phyloP scores from a whole-genome alignment of 2,113 vertebrate genomes.

The Atractosteus spatula region DNA sequence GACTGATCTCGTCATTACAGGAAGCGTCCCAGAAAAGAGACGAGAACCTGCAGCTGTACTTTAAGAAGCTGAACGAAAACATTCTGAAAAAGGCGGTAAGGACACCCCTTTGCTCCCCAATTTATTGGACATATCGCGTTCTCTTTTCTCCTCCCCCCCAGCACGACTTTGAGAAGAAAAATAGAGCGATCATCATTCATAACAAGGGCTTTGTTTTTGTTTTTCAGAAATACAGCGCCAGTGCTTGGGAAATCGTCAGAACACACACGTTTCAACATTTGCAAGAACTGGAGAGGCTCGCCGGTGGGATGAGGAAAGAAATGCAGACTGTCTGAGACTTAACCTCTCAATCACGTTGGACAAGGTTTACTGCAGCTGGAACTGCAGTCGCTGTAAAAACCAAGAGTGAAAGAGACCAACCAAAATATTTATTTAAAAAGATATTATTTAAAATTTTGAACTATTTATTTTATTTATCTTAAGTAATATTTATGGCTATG shows the following conservation, averaged over 20 bases:
- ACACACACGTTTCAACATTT: slow-evolving; percentile 36
- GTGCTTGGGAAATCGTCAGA: slow-evolving; percentile 56
- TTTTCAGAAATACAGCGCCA: slow-evolving; percentile 37
- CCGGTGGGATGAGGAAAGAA: neutral
- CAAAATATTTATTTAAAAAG: neutral
- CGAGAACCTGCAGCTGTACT: slow-evolving; percentile 45
- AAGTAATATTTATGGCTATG: too few species aligned
- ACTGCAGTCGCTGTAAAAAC: neutral
- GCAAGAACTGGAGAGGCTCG: slow-evolving; percentile 32
- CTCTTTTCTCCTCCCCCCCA: too few species aligned
- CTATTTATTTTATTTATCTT: neutral
- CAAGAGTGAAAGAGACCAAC: too few species aligned
- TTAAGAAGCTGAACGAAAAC: slow-evolving; percentile 37
- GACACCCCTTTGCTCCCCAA: too few species aligned
- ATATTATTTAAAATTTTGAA: neutral
- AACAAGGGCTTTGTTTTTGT: neutral
- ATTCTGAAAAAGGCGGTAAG: slow-evolving; percentile 20
- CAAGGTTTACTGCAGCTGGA: too few species aligned
- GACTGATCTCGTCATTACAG: slow-evolving; percentile 19
- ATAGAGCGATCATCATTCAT: too few species aligned
- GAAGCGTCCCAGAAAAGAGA: slow-evolving; percentile 23
- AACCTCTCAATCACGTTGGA: too few species aligned
- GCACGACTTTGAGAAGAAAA: too few species aligned
- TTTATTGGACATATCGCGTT: too few species aligned
- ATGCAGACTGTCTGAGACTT: too few species aligned